Conservation (phyloP, 2,113 vertebrate species). For the Pelecanoides urinatrix region DNA sequence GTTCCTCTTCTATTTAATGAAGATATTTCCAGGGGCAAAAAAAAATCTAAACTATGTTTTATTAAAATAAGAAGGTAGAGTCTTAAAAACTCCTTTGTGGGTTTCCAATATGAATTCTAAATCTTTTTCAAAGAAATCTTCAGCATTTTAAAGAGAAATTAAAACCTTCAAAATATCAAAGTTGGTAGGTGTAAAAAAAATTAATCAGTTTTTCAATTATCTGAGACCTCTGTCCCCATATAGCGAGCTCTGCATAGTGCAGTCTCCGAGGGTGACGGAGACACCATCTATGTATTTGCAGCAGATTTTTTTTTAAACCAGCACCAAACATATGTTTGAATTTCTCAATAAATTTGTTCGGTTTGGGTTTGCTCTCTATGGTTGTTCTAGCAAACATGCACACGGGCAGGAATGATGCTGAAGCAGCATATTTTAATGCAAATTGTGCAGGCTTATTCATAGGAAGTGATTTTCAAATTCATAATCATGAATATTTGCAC, state of each 20-base stretch:
- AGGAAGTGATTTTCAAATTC: conserved; percentile 53
- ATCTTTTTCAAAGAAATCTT: conserved; percentile 20
- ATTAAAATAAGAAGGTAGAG: conserved; percentile 44
- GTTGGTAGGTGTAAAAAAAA: not conserved
- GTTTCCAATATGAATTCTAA: not conserved
- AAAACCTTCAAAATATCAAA: not conserved
- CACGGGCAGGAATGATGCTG: conserved; percentile 42
- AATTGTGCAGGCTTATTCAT: conserved; percentile 16
- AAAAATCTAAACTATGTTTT: conserved; percentile 36
- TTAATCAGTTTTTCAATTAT: conserved; percentile 37
- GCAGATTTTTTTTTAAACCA: not conserved
- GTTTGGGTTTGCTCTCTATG: conserved; percentile 22
- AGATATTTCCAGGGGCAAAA: conserved; percentile 56
- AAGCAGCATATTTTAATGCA: conserved; percentile 62
- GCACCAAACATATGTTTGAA: conserved; percentile 32
- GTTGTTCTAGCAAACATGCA: conserved; percentile 37
- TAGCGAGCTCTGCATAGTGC: not conserved
- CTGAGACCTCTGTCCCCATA: not conserved
- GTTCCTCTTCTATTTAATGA: conserved; percentile 64
- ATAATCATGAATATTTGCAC: conserved; percentile 48
- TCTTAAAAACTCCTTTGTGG: conserved; percentile 43
- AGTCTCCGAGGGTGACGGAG: not conserved
- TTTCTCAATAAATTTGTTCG: conserved; percentile 44
- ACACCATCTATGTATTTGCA: not conserved
- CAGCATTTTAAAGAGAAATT: not conserved